phyloP scores from a whole-genome alignment of 2,888 invertebrate species.

The Gymnoscelis rufifasciata region DNA sequence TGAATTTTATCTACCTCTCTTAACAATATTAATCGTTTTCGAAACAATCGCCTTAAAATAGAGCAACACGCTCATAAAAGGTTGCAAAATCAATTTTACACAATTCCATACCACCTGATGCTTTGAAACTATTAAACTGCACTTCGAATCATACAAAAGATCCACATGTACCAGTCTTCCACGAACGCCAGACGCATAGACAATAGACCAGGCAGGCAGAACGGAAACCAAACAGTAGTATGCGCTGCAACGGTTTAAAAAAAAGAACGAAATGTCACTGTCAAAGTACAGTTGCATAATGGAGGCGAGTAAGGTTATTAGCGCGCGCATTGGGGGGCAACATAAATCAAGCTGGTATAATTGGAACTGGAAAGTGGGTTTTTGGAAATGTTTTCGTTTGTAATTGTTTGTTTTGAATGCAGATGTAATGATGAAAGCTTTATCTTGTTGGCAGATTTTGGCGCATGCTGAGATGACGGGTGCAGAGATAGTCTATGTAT shows the following conservation, averaged over 20 bases:
- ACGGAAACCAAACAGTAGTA: conserved; percentile 57
- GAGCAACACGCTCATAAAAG: not conserved
- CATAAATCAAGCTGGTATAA: conserved; percentile 41
- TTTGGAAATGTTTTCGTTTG: conserved; percentile 33
- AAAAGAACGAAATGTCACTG: conserved; percentile 29
- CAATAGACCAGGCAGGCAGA: conserved; percentile 29
- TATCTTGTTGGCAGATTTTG: conserved; percentile 17
- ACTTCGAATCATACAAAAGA: conserved; percentile 21
- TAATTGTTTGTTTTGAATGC: conserved; percentile 34
- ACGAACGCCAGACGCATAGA: conserved; percentile 38
- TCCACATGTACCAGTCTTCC: conserved; percentile 41
- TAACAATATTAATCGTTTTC: no score
- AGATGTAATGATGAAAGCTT: conserved; percentile 27
- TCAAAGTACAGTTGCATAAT: conserved; percentile 34
- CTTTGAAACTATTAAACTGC: conserved; percentile 26
- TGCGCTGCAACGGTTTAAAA: conserved; percentile 29
- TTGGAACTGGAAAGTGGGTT: conserved; percentile 33
- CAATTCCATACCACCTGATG: conserved; percentile 12
- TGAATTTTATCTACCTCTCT: no score
- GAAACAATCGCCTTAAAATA: no score
- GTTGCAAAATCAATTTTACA: conserved; percentile 2
- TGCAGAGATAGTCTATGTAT: no score
- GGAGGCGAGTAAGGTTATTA: conserved; percentile 33
- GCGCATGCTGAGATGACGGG: conserved; percentile 13
- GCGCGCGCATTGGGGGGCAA: conserved; percentile 34